These are phyloP conservation scores for Choloepus didactylus DNA, from an alignment of 2,797 vertebrate genomes.

Conservation along the genomic window DNA sequence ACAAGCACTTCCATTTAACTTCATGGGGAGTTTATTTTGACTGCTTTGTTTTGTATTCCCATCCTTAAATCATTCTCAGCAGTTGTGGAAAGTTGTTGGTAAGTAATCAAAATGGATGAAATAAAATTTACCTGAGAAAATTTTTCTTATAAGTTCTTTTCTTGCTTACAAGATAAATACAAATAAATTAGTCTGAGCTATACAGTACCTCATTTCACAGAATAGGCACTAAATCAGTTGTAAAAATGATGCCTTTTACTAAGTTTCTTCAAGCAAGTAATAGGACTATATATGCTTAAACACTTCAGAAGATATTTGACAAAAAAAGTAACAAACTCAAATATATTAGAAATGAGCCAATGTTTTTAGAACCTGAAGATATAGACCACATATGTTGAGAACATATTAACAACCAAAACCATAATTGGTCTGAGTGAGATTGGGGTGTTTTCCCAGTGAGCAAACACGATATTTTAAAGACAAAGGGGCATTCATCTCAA, in stretches of 20 bases:
- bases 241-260: background rate
- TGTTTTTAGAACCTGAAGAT: slow-evolving; percentile 36
- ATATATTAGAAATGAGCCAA: background rate
- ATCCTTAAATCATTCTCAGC: background rate
- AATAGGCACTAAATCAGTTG: background rate
- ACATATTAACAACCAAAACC: slow-evolving; percentile 1
- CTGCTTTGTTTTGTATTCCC: background rate
- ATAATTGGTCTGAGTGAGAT: background rate
- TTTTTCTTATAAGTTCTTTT: background rate
- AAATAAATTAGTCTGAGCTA: background rate
- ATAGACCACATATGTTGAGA: background rate
- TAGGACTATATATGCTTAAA: background rate
- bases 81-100: background rate
- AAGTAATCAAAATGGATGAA: background rate
- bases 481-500: slow-evolving; percentile 60
- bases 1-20: background rate
- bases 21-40: background rate
- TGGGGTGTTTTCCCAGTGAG: background rate
- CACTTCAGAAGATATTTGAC: slow-evolving; percentile 23
- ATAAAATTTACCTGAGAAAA: slow-evolving; percentile 12
- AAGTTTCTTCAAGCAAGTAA: slow-evolving; percentile 18
- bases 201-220: background rate
- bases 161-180: background rate
- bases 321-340: background rate
- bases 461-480: slow-evolving; percentile 46